Evolutionary conservation across 1,140 invertebrate species (phyloP).

Genomic region (Philotrypesis tridentata): DNA sequence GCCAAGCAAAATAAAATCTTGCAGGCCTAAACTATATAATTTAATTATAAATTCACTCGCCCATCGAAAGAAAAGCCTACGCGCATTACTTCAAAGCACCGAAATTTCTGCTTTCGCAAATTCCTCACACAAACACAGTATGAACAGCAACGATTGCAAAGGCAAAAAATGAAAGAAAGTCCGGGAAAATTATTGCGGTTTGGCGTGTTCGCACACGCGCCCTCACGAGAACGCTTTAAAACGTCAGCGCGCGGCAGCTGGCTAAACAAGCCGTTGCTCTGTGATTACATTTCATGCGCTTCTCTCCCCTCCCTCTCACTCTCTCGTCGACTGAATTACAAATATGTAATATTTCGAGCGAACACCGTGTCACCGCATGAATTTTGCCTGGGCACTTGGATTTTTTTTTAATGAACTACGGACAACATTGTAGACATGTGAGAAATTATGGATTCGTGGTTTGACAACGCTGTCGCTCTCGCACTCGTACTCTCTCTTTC

Average conservation of each 20-base stretch:
- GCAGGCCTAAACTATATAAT: too few relatives aligned
- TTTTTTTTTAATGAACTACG: background rate
- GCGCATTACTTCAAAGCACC: too few relatives aligned
- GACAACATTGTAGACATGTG: background rate
- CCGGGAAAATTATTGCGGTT: background rate
- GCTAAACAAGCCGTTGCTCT: constrained; percentile 38
- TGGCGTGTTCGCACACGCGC: background rate
- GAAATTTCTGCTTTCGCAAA: background rate
- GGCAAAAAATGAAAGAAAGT: background rate
- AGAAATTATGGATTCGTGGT: background rate
- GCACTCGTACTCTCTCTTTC: background rate
- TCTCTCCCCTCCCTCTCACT: background rate
- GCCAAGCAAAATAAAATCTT: too few relatives aligned
- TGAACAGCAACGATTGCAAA: background rate
- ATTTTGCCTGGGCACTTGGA: background rate
- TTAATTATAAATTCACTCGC: too few relatives aligned
- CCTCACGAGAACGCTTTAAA: background rate
- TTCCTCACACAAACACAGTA: background rate
- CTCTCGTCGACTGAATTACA: constrained; percentile 5
- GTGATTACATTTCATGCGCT: constrained; percentile 24
- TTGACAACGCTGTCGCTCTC: background rate
- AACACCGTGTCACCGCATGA: background rate
- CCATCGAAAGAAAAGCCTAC: too few relatives aligned
- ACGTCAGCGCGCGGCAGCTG: constrained; percentile 27
- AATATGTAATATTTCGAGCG: constrained; percentile 17